Evolutionary conservation across 2,113 vertebrate species (phyloP).

Genomic region (Toxotes jaculatrix): DNA sequence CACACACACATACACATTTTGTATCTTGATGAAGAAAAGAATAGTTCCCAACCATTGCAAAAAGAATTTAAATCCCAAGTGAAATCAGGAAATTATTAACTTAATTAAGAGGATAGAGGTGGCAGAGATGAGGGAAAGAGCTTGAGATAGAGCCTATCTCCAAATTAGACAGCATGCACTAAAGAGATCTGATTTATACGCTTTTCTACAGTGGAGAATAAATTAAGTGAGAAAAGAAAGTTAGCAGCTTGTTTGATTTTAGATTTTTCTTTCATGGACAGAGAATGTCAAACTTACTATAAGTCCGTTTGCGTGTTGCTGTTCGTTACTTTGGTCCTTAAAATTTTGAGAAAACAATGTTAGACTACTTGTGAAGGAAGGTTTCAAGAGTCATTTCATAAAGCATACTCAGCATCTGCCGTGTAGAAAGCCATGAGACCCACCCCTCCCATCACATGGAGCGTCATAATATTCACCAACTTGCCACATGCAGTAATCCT

Average conservation of each 20-base stretch:
- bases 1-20: slow-evolving; percentile 21
- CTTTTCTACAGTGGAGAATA: slow-evolving; percentile 60
- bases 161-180: slow-evolving; percentile 80
- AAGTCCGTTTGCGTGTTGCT: slow-evolving; percentile 99
- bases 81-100: slow-evolving; percentile 43
- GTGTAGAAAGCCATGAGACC: slow-evolving; percentile 9
- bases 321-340: slow-evolving; percentile 99
- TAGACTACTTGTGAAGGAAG: slow-evolving; percentile 69
- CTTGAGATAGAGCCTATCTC: slow-evolving; percentile 52
- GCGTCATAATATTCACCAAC: slow-evolving; percentile 28
- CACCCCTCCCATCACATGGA: slow-evolving; percentile 24
- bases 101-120: slow-evolving; percentile 59
- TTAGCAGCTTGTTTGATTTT: slow-evolving; percentile 67
- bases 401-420: slow-evolving; percentile 55
- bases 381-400: slow-evolving; percentile 60
- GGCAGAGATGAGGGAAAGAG: slow-evolving; percentile 65
- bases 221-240: slow-evolving; percentile 73
- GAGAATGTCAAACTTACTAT: slow-evolving; percentile 96
- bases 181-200: slow-evolving; percentile 52
- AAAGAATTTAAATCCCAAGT: slow-evolving; percentile 37
- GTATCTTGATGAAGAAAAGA: slow-evolving; percentile 48
- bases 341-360: slow-evolving; percentile 91
- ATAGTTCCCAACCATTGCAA: slow-evolving; percentile 56
- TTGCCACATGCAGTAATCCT: slow-evolving; percentile 51
- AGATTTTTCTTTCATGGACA: slow-evolving; percentile 74